phyloP scores from a whole-genome alignment of 2,888 invertebrate genomes.

The Stramonita haemastoma region DNA sequence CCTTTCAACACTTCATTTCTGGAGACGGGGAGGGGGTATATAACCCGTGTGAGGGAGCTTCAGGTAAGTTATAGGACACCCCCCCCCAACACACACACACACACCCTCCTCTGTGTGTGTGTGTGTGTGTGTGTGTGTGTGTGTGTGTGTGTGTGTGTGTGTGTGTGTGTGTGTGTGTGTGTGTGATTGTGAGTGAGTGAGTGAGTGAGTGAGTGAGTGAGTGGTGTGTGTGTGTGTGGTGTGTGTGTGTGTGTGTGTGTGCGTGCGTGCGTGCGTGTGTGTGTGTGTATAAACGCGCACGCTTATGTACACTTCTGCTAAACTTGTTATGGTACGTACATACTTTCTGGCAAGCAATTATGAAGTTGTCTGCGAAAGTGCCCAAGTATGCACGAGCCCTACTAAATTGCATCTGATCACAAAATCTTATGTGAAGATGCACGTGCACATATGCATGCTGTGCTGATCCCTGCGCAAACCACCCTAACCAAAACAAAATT shows the following conservation, averaged over 20 bases:
- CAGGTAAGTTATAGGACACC: no score
- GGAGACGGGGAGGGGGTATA: neutral
- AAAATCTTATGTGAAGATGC: neutral
- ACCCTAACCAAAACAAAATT: neutral
- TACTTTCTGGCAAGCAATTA: neutral
- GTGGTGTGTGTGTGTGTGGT: neutral
- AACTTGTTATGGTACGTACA: neutral
- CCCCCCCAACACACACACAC: no score
- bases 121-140: constrained; percentile 8
- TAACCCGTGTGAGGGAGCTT: no score
- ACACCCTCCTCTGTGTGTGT: neutral
- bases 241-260: neutral
- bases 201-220: neutral
- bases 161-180: neutral
- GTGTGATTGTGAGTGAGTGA: neutral
- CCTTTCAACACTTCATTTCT: neutral
- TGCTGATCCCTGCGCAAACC: neutral
- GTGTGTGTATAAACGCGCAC: neutral
- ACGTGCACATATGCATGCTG: neutral
- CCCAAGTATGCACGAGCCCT: no score
- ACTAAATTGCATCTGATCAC: no score
- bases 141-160: neutral
- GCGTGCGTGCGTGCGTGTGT: neutral
- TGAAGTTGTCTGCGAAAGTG: no score
- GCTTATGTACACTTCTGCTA: neutral